Evolutionary conservation across 2,888 invertebrate species (phyloP), one percentile per base, ranked within the genome.

Genomic region (Heliconius hortense): DNA sequence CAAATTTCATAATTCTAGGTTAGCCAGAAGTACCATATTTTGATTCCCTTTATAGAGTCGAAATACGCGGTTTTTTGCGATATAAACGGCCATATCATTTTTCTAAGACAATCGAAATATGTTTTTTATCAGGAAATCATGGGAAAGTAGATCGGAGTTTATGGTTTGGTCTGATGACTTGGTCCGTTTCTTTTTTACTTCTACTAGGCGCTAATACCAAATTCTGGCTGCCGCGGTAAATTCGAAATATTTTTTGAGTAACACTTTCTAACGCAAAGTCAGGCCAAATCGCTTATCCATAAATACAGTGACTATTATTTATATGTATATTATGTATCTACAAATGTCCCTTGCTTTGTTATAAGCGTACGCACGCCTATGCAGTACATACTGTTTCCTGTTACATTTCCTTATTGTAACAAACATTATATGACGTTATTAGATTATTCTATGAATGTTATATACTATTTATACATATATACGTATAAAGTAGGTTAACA

Each of bases 391-490:
- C 73, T 76, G 75, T 79, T 80, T 78, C 79, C 80, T 79, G 79
- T 79, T 78, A 77, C 76, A 77, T 74, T 80, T 80, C 79, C 79
- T 79, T 79, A 78, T 79, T 80, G 72, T 73, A 73, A 76, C 63
- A 76, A 72, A 76, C 69, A 71, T 68, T 69, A 70, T 24, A 15
- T 53, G 72, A 74, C 69, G 70, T 64, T 39, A 74, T 69, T 35
- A 74, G 48, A 74, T 70, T 70, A 26, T 70, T 70, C 70, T 74
- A 74, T 68, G 67, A 74, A 74, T 74, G 60, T 31, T 62, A 62
- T 68, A n/a, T 13, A 66, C 8, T 60, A 28, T 62, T 7, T 31
- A 62, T 62, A 18, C 10, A 10, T 62, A 26, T 60, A 13, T 60
- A 26, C 13, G 26, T 62, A 26, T 62, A 48, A 48, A 15, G 48